Conservation (phyloP, 2,888 invertebrate species). For the Falcaria lacertinaria region DNA sequence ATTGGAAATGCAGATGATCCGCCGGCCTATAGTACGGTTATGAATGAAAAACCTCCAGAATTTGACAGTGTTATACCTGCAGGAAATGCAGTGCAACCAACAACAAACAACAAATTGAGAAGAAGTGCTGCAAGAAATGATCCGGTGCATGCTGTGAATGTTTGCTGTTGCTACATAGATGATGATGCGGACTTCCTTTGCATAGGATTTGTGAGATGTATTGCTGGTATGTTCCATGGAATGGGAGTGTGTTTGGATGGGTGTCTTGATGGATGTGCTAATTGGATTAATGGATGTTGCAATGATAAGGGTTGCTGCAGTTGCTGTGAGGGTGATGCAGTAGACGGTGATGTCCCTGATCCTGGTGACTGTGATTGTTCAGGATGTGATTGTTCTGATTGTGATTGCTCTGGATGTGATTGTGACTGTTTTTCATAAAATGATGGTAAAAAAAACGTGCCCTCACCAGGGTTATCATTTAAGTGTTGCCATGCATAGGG, state of each 20-base stretch:
- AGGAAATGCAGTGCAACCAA: conserved; percentile 3
- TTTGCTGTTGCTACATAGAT: conserved; percentile 27
- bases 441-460: too few species aligned
- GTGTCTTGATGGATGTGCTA: conserved; percentile 29
- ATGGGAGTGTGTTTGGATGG: conserved; percentile 24
- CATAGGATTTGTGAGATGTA: conserved; percentile 20
- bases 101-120: conserved; percentile 9
- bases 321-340: conserved; percentile 12
- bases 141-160: background rate
- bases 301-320: conserved; percentile 8
- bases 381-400: conserved; percentile 5
- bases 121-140: conserved; percentile 3
- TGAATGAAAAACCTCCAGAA: conserved; percentile 2
- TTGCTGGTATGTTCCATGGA: conserved; percentile 18
- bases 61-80: conserved; percentile 9
- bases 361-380: conserved; percentile 5
- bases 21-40: conserved; percentile 6
- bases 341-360: conserved; percentile 1
- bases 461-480: too few species aligned
- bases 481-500: too few species aligned
- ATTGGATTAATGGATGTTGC: conserved; percentile 29
- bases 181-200: conserved; percentile 18
- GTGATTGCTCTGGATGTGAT: conserved; percentile 4
- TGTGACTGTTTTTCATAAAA: conserved; percentile 2
- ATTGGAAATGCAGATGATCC: conserved; percentile 5